Evolutionary conservation across 2,113 vertebrate species (phyloP).

Genomic region (Ariopsis seemanni): DNA sequence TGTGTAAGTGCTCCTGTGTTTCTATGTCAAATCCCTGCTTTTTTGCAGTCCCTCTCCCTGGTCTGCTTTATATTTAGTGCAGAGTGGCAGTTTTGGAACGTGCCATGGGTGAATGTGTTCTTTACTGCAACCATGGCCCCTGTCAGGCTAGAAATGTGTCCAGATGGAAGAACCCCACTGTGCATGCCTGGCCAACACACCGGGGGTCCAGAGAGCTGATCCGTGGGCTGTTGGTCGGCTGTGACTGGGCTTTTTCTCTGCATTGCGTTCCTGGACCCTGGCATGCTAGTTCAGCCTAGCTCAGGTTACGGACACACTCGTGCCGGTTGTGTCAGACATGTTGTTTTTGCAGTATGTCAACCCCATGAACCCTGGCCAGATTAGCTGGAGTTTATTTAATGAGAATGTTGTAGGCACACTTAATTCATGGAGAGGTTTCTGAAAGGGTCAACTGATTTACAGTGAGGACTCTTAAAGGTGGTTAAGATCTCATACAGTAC

Average conservation of each 20-base stretch:
- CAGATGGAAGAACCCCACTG: conserved; percentile 70
- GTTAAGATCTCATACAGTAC: conserved; percentile 38
- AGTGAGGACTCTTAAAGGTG: conserved; percentile 32
- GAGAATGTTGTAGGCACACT: conserved; percentile 38
- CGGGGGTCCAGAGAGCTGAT: conserved; percentile 61
- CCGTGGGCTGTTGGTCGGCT: conserved; percentile 59
- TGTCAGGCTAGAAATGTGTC: conserved; percentile 64
- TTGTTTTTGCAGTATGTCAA: conserved; percentile 58
- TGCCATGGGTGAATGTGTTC: conserved; percentile 51
- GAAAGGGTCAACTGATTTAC: conserved; percentile 53
- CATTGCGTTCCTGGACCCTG: conserved; percentile 52
- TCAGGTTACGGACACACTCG: conserved; percentile 62
- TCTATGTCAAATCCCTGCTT: conserved; percentile 29
- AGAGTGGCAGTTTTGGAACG: conserved; percentile 60
- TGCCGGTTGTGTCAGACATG: conserved; percentile 52
- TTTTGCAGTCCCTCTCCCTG: conserved; percentile 34
- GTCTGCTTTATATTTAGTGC: conserved; percentile 47
- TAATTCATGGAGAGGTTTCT: conserved; percentile 53
- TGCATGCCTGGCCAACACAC: conserved; percentile 54
- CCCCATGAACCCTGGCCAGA: conserved; percentile 51
- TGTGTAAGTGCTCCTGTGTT: conserved; percentile 40
- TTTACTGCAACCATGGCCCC: conserved; percentile 55
- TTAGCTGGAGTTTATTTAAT: conserved; percentile 55
- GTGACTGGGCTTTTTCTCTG: conserved; percentile 63
- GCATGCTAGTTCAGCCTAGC: conserved; percentile 52